Percentiles rank a stretch among this genome's conserved stretches.
Conservation (phyloP, 2,888 invertebrate genomes). For the Resseliella maxima region DNA sequence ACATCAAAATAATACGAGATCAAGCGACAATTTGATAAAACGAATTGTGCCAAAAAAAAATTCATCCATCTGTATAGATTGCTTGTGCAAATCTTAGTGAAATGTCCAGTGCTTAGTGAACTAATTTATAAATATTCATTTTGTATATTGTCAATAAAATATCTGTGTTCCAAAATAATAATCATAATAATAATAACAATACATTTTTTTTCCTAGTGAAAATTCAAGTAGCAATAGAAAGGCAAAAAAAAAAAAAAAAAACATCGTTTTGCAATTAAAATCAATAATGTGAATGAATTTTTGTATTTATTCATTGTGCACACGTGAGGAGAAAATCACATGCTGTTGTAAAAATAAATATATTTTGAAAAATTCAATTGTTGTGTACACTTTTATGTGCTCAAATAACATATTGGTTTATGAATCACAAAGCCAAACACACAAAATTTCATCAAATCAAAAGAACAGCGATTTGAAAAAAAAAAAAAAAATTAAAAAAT, state of each 20-base stretch:
- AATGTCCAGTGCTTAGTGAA: constrained; percentile 44
- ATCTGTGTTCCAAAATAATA: constrained; percentile 33
- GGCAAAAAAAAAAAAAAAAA: not conserved
- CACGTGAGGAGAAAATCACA: not conserved
- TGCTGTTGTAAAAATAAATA: not conserved
- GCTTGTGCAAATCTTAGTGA: not conserved
- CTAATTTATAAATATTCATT: not conserved
- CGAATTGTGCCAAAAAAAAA: constrained; percentile 17
- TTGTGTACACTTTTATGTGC: constrained; percentile 38
- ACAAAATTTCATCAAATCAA: not conserved
- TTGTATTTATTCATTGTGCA: not conserved
- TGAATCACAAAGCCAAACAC: not conserved
- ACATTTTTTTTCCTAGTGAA: not conserved
- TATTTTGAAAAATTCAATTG: not conserved
- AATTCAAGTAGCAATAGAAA: not conserved
- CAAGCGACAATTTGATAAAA: constrained; percentile 3
- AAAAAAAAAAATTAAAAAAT: not conserved
- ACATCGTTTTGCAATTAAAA: not conserved
- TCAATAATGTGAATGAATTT: not conserved
- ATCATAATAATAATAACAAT: not conserved
- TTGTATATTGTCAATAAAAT: not conserved
- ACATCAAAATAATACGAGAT: not conserved
- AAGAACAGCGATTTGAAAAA: not conserved
- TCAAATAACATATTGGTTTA: not conserved
- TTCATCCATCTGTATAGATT: constrained; percentile 16